Evolutionary conservation across 2,888 invertebrate genomes (phyloP).

Genomic region (Phlogophora meticulosa): DNA sequence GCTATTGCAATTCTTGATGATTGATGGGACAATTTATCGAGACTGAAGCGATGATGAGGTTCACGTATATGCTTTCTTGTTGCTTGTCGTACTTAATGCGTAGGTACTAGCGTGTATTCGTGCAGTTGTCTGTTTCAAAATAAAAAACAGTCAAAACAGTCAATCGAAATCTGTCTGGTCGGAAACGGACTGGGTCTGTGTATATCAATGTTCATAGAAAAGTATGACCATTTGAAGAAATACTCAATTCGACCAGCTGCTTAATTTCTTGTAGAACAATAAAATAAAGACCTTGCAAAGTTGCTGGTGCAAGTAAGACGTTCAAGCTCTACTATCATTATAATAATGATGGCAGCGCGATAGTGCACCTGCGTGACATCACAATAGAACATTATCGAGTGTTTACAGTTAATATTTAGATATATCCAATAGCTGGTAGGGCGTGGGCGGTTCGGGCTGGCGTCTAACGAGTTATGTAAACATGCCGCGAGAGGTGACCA

Average conservation of each 20-base stretch:
- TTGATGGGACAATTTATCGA: conserved; percentile 78
- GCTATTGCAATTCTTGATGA: conserved; percentile 74
- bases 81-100: conserved; percentile 37
- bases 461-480: conserved; percentile 89
- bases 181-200: conserved; percentile 1
- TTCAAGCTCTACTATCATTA: conserved; percentile 59
- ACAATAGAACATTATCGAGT: conserved; percentile 82
- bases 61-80: conserved; percentile 51
- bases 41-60: conserved; percentile 57
- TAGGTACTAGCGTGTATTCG: conserved; percentile 15
- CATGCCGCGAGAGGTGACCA: conserved; percentile 78
- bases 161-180: conserved; percentile 16
- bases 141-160: conserved; percentile 21
- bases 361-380: conserved; percentile 79
- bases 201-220: not conserved
- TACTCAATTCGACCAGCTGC: not conserved
- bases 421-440: conserved; percentile 75
- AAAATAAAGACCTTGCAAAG: conserved; percentile 14
- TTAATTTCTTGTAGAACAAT: conserved; percentile 13
- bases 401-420: conserved; percentile 81
- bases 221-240: not conserved
- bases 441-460: conserved; percentile 83
- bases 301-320: conserved; percentile 35
- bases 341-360: conserved; percentile 59
- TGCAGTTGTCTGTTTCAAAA: conserved; percentile 19